Percentiles rank a stretch among this genome's conserved stretches.
Conservation (phyloP, 2,888 invertebrate genomes). For the Crepidodera aurea region DNA sequence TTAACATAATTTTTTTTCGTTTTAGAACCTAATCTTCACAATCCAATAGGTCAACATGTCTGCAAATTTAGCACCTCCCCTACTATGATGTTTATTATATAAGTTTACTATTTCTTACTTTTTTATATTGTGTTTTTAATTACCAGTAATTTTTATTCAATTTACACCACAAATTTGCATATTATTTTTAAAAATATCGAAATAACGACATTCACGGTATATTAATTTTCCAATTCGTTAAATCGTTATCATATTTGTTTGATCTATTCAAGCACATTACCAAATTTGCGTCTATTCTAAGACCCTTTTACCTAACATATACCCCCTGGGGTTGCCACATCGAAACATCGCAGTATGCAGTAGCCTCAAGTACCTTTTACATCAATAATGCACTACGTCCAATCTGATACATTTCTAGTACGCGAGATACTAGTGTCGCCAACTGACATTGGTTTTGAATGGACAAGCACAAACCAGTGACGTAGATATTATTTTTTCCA, state of each 20-base stretch:
- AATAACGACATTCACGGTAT: too few species aligned
- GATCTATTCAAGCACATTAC: constrained; percentile 14
- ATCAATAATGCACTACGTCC: constrained; percentile 60
- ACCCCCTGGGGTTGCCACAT: constrained; percentile 25
- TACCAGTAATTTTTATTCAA: too few species aligned
- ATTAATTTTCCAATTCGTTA: constrained; percentile 1
- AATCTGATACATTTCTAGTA: constrained; percentile 58
- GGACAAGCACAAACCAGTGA: constrained; percentile 9
- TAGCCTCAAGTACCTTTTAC: constrained; percentile 59
- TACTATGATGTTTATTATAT: too few species aligned
- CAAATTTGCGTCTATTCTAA: constrained; percentile 23
- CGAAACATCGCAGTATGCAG: constrained; percentile 40
- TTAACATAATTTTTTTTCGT: too few species aligned
- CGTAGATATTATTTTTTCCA: too few species aligned
- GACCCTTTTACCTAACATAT: constrained; percentile 26
- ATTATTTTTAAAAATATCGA: too few species aligned
- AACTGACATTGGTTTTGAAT: constrained; percentile 20
- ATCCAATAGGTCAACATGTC: too few species aligned
- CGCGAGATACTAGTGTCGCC: constrained; percentile 49
- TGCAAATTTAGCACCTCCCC: too few species aligned
- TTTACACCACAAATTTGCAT: too few species aligned
- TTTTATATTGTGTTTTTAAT: too few species aligned
- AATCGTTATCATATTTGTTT: neutral
- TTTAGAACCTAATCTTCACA: too few species aligned
- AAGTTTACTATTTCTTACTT: too few species aligned